A percentile compares a stretch with the other conserved stretches of the same genome.
phyloP scores from a whole-genome alignment of 2,888 invertebrate species.

The Drosophila colorata region DNA sequence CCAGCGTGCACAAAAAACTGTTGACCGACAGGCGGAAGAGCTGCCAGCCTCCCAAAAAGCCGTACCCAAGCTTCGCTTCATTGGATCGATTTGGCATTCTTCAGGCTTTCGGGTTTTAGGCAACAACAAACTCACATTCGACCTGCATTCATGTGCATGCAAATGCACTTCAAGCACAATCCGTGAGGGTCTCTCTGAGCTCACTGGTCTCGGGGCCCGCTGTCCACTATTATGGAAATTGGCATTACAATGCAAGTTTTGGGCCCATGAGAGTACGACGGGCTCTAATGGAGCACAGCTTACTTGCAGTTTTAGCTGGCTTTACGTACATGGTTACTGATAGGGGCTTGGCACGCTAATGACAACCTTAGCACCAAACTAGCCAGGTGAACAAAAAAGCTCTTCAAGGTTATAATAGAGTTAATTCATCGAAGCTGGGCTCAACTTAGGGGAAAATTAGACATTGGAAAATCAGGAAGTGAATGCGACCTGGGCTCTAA shows the following conservation, averaged over 20 bases:
- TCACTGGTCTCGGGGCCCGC: constrained; percentile 15
- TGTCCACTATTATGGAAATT: constrained; percentile 39
- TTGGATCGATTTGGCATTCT: constrained; percentile 51
- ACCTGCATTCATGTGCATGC: constrained; percentile 40
- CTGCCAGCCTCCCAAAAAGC: constrained; percentile 1
- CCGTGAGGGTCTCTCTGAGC: constrained; percentile 18
- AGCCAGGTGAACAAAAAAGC: not conserved
- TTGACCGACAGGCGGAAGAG: constrained; percentile 53
- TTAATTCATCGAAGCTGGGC: not conserved
- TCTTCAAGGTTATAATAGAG: constrained; percentile 2
- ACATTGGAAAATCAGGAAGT: too few relatives aligned
- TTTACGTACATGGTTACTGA: constrained; percentile 4
- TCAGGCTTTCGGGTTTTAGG: constrained; percentile 17
- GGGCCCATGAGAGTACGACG: not conserved
- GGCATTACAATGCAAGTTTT: constrained; percentile 39
- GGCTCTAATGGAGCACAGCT: not conserved
- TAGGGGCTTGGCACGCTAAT: constrained; percentile 10
- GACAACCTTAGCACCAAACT: constrained; percentile 9
- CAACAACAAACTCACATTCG: constrained; percentile 12
- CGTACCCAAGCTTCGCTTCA: constrained; percentile 44
- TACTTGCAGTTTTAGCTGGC: constrained; percentile 13
- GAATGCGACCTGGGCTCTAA: too few relatives aligned
- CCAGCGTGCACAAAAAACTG: constrained; percentile 36
- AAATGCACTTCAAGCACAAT: constrained; percentile 36
- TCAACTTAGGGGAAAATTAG: too few relatives aligned